Conservation (phyloP, 92 coral and sea anemone genomes). For the Siderastrea siderea region DNA sequence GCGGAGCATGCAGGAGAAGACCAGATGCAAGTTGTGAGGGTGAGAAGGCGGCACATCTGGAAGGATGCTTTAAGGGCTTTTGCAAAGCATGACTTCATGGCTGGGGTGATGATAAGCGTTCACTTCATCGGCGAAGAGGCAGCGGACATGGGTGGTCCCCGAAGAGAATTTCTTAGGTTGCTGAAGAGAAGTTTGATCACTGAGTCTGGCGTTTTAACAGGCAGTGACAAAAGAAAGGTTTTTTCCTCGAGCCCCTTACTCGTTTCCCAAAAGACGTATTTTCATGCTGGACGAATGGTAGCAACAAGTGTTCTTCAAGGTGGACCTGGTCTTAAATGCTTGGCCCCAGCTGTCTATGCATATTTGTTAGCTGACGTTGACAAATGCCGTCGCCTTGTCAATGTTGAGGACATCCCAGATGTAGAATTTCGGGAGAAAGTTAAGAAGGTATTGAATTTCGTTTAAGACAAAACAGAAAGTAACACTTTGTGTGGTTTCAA, state of each 20-base stretch:
- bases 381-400: not conserved
- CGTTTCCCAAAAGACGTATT: slow-evolving; percentile 17
- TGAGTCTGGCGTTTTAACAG: slow-evolving; percentile 38
- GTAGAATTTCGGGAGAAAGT: slow-evolving; percentile 23
- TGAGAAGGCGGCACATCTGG: slow-evolving; percentile 51
- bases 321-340: slow-evolving; percentile 42
- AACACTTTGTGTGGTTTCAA: no score
- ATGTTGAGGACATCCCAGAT: slow-evolving; percentile 32
- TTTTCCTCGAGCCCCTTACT: slow-evolving; percentile 34
- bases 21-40: slow-evolving; percentile 25
- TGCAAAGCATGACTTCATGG: slow-evolving; percentile 17
- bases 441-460: slow-evolving; percentile 15
- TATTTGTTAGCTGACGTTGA: slow-evolving; percentile 13
- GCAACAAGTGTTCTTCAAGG: slow-evolving; percentile 45
- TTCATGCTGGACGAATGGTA: slow-evolving; percentile 34
- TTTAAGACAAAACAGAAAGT: not conserved
- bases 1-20: slow-evolving; percentile 1
- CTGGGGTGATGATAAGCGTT: slow-evolving; percentile 14
- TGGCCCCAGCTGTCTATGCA: slow-evolving; percentile 40
- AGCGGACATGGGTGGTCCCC: slow-evolving; percentile 42
- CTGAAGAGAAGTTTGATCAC: slow-evolving; percentile 29
- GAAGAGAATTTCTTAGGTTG: slow-evolving; percentile 45
- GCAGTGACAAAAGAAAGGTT: slow-evolving; percentile 29
- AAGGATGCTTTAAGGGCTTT: slow-evolving; percentile 32
- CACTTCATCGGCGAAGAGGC: slow-evolving; percentile 49